phyloP scores from a whole-genome alignment of 30 jellyfish, hydroid and myxozoan species.

The Turritopsis rubra region DNA sequence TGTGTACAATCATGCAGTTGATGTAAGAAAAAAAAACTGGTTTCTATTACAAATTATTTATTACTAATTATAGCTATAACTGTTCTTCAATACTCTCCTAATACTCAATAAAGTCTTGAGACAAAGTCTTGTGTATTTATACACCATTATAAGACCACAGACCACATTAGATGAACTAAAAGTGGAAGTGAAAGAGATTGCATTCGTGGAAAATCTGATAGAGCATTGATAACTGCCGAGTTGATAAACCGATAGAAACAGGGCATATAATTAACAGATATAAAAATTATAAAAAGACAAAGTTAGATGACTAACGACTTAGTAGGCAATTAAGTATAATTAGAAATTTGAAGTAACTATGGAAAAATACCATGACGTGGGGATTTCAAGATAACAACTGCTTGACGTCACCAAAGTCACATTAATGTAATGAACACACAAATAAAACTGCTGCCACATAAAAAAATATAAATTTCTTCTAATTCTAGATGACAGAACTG shows the following conservation, averaged over 20 bases:
- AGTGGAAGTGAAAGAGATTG: too few species aligned
- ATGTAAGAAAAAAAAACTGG: not conserved
- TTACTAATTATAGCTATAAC: not conserved
- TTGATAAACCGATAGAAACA: not conserved
- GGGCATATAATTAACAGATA: not conserved
- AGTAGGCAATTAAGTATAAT: not conserved
- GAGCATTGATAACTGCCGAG: not conserved
- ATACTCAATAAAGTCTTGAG: not conserved
- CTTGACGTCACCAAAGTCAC: not conserved
- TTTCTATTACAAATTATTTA: not conserved
- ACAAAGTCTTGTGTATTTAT: too few species aligned
- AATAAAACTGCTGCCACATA: not conserved
- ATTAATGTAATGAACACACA: not conserved
- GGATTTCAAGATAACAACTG: not conserved
- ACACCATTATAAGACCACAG: too few species aligned
- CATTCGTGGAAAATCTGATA: not conserved
- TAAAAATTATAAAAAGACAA: not conserved
- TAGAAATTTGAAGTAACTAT: not conserved
- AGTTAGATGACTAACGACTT: not conserved
- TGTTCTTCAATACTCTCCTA: not conserved
- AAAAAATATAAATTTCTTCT: too few species aligned
- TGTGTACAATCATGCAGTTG: not conserved
- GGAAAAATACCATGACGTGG: not conserved
- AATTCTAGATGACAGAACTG: too few species aligned
- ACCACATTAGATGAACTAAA: not conserved